These are phyloP conservation scores for Callinectes sapidus DNA, from an alignment of 2,888 invertebrate species.

Conservation along the genomic window DNA sequence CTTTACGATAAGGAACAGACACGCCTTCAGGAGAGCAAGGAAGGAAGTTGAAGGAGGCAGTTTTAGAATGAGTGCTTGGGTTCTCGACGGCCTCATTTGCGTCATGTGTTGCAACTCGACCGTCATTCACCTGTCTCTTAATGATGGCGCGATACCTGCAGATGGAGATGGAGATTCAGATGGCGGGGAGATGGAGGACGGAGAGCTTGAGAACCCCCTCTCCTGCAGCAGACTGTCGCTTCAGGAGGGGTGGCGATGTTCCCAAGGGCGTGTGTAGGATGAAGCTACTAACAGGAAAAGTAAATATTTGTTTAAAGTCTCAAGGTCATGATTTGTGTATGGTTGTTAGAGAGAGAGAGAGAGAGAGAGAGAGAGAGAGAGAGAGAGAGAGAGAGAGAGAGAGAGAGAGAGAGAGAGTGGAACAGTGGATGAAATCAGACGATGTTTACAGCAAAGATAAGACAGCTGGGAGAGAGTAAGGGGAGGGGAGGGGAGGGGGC, in stretches of 20 bases:
- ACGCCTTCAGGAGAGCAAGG: not conserved
- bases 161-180: slow-evolving; percentile 13
- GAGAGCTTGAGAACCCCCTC: not conserved
- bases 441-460: slow-evolving; percentile 38
- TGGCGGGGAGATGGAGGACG: not conserved
- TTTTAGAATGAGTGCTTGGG: not conserved
- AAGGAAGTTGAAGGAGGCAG: not conserved
- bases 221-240: not conserved
- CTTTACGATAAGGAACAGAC: slow-evolving; percentile 24
- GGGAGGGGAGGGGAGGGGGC: not conserved
- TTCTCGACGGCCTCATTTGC: not conserved
- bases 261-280: not conserved
- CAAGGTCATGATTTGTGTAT: slow-evolving; percentile 14
- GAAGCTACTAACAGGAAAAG: not conserved
- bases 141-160: slow-evolving; percentile 26
- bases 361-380: slow-evolving; percentile 47
- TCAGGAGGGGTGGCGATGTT: not conserved
- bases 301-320: slow-evolving; percentile 24
- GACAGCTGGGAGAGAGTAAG: not conserved
- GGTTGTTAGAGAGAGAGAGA: slow-evolving; percentile 38
- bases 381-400: slow-evolving; percentile 45
- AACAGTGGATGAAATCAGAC: not conserved
- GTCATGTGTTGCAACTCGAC: slow-evolving; percentile 20
- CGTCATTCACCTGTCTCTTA: slow-evolving; percentile 34
- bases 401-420: slow-evolving; percentile 36